Conservation (phyloP, 2,113 vertebrate genomes). For the Nettapus auritus region DNA sequence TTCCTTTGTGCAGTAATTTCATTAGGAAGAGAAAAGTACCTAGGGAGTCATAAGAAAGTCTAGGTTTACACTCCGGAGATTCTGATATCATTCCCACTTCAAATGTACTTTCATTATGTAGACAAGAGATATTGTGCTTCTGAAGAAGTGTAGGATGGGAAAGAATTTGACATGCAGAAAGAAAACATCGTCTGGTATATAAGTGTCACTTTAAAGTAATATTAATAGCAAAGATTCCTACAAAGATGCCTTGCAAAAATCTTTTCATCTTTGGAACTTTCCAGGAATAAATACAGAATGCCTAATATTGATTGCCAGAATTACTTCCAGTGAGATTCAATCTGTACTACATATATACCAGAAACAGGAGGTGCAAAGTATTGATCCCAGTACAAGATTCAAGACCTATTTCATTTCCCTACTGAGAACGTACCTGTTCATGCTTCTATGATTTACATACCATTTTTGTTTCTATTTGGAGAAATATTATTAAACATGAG, state of each 20-base stretch:
- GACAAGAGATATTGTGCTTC: background rate
- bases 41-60: background rate
- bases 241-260: background rate
- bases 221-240: background rate
- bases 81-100: background rate
- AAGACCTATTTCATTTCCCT: background rate
- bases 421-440: background rate
- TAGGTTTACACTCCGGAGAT: background rate
- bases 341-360: background rate
- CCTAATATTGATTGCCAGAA: background rate
- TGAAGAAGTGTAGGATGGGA: background rate
- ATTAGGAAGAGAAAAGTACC: background rate
- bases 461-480: background rate
- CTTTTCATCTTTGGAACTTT: background rate
- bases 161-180: constrained; percentile 10
- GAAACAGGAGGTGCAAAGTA: background rate
- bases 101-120: background rate
- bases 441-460: background rate
- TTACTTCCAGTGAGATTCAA: background rate
- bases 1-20: background rate
- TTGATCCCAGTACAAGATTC: background rate
- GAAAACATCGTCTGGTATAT: background rate
- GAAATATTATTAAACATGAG: background rate
- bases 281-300: background rate
- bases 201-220: background rate